These are phyloP conservation scores for Chrysoperla carnea DNA, from an alignment of 1,140 invertebrate species.

Conservation along the genomic window DNA sequence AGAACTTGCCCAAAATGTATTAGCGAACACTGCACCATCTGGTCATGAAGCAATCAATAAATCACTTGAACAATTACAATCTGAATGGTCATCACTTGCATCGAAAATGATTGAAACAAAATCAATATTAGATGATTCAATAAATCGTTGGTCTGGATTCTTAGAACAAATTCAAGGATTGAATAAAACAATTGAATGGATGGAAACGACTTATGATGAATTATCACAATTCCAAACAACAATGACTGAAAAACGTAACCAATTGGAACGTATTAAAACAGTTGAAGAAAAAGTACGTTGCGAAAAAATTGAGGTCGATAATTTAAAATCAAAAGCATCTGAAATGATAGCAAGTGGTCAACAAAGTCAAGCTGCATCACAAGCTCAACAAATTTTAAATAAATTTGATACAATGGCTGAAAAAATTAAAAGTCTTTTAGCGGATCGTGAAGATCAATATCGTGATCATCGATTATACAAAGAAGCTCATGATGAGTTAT, in stretches of 20 bases:
- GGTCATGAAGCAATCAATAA: conserved; percentile 75
- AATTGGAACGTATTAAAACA: conserved; percentile 68
- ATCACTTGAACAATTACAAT: conserved; percentile 68
- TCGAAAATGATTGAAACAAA: conserved; percentile 82
- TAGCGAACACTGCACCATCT: conserved; percentile 76
- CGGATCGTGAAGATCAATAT: conserved; percentile 68
- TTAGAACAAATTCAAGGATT: conserved; percentile 73
- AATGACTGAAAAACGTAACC: conserved; percentile 67
- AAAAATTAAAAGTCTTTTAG: conserved; percentile 51
- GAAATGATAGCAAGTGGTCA: conserved; percentile 75
- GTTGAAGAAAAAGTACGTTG: conserved; percentile 78
- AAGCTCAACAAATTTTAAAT: conserved; percentile 70
- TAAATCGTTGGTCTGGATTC: conserved; percentile 77
- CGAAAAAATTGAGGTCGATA: conserved; percentile 85
- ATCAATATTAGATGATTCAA: conserved; percentile 70
- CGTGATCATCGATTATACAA: conserved; percentile 76
- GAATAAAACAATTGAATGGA: conserved; percentile 62
- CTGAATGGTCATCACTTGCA: conserved; percentile 74
- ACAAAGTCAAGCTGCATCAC: conserved; percentile 59
- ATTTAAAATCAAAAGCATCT: conserved; percentile 65
- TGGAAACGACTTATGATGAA: conserved; percentile 54
- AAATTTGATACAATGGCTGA: conserved; percentile 58
- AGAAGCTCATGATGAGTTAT: conserved; percentile 75
- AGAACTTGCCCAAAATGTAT: conserved; percentile 77
- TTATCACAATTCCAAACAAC: conserved; percentile 57